Base-by-base conservation (phyloP, 2,797 vertebrate species). In the Sebastes elongatus region DNA sequence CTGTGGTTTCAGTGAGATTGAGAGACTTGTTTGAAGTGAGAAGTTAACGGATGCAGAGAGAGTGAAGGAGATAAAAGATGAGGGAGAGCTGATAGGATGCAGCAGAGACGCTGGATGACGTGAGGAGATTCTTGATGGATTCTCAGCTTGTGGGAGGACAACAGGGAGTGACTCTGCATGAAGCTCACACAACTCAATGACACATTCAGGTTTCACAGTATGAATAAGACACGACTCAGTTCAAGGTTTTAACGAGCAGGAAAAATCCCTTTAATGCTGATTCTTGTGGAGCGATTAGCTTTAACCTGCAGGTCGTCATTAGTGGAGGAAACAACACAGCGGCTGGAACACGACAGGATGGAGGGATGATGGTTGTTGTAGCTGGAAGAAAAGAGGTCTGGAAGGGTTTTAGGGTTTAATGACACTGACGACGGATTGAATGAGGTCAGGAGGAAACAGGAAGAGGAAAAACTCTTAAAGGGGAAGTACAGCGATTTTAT, bases 41-140 rank as follows among this genome's bases (percentile, higher is more conserved):
- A 64, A 2, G 60, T 18, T 22, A 42, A 27, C 3, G n/a, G 28
- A 35, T 25, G 6, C 16, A 38, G 30, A 2, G n/a, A 22, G 18
- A 81, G 71, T 4, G 56, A 52, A 49, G 46, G 42, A 57, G 67
- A 35, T 61, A 23, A 49, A 64, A 32, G 76, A 81, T 74, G 76
- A 7, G 71, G 28, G 76, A 11, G 80, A 76, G 69, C 52, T 13
- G 49, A 73, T 53, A 10, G 35, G 59, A 65, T 56, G 78, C 68
- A 46, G 74, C 64, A 2, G 70, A 65, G 69, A 55, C 4, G 20
- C 74, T 5, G 78, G 71, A 23, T 80, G 74, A 84, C 85, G 76
- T 86, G 86, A 88, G 73, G 20, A 25, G 81, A 84, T 68, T 88
- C 25, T 78, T 74, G 78, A 30, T n/a, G 28, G 68, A 38, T 69